Percentiles rank a stretch among this genome's conserved stretches.
Conservation (phyloP, 2,797 vertebrate species). For the Hipposideros larvatus region DNA sequence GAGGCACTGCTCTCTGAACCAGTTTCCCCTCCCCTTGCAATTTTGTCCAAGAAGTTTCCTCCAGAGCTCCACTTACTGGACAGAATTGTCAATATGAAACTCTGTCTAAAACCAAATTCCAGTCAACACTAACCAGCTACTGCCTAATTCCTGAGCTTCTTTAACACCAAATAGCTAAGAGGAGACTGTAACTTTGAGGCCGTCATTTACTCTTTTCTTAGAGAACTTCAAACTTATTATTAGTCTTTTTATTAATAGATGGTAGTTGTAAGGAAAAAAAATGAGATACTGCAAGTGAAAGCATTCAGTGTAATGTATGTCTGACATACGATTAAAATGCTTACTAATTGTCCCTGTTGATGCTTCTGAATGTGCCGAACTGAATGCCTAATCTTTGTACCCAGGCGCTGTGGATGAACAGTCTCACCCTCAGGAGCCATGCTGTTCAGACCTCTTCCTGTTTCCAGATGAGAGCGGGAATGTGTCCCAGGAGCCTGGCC, state of each 20-base stretch:
- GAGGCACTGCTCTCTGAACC: not conserved
- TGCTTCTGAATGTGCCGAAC: not conserved
- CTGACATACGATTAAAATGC: not conserved
- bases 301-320: not conserved
- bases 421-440: conserved; percentile 91
- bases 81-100: not conserved
- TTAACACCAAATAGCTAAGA: rapidly evolving
- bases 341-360: not conserved
- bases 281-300: not conserved
- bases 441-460: conserved; percentile 97
- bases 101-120: not conserved
- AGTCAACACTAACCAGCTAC: not conserved
- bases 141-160: not conserved
- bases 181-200: not conserved
- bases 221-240: not conserved
- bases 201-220: not conserved
- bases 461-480: conserved; percentile 98
- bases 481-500: conserved; percentile 92
- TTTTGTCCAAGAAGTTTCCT: not conserved
- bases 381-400: not conserved
- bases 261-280: not conserved
- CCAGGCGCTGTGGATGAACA: conserved; percentile 91
- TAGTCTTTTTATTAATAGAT: not conserved
- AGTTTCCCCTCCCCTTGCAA: not conserved
- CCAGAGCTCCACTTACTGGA: not conserved